phyloP scores from a whole-genome alignment of 2,888 invertebrate genomes.

The Xylota segnis region DNA sequence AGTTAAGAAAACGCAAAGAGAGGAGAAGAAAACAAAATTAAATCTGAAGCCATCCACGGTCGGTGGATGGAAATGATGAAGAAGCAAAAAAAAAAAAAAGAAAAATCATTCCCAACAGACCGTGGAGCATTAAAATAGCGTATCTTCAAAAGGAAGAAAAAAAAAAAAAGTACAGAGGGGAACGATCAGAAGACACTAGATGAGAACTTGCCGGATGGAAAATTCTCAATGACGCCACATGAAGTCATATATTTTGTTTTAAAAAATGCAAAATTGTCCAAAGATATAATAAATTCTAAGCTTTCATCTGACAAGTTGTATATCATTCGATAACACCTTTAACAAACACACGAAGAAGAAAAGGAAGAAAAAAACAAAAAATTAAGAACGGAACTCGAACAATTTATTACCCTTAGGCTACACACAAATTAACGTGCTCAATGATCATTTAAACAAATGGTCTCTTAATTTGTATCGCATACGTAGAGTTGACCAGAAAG shows the following conservation, averaged over 20 bases:
- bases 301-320: constrained; percentile 44
- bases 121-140: constrained; percentile 66
- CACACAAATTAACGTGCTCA: constrained; percentile 70
- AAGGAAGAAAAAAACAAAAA: not conserved
- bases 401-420: constrained; percentile 68
- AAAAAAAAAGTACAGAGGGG: not conserved
- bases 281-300: constrained; percentile 47
- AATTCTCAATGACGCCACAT: constrained; percentile 61
- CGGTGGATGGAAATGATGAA: constrained; percentile 47
- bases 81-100: constrained; percentile 27
- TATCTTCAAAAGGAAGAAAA: constrained; percentile 21
- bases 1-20: constrained; percentile 41
- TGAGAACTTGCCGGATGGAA: constrained; percentile 58
- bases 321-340: constrained; percentile 38
- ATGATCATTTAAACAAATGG: constrained; percentile 72
- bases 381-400: constrained; percentile 5
- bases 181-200: constrained; percentile 13
- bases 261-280: constrained; percentile 44
- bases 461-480: constrained; percentile 69
- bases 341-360: constrained; percentile 13
- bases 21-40: constrained; percentile 36
- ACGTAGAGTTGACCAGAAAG: constrained; percentile 26
- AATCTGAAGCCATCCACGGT: constrained; percentile 47
- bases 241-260: constrained; percentile 29
- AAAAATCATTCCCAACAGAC: constrained; percentile 71